Evolutionary conservation across 2,797 vertebrate genomes (phyloP).

Genomic region (Allobates femoralis): DNA sequence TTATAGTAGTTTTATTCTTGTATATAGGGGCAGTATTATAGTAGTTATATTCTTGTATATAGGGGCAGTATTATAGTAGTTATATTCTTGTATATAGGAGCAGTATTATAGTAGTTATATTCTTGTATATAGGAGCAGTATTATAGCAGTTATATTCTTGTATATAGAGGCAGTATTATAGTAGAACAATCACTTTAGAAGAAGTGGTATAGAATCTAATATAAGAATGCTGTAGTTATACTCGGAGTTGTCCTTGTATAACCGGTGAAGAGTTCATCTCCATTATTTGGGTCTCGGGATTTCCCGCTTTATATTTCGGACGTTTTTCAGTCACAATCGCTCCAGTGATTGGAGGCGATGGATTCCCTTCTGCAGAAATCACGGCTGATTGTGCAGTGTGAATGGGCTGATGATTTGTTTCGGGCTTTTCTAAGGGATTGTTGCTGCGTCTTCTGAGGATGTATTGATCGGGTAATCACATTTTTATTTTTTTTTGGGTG

Average conservation of each 20-base stretch:
- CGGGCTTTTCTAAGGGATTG: constrained; percentile 13
- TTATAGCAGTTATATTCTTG: too few species aligned
- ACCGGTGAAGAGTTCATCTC: neutral
- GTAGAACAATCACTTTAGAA: neutral
- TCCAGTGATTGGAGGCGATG: constrained; percentile 12
- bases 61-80: too few species aligned
- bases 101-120: too few species aligned
- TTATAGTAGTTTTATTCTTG: constrained; percentile 15
- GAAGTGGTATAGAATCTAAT: neutral
- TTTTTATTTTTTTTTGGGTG: neutral
- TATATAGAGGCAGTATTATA: too few species aligned
- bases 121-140: too few species aligned
- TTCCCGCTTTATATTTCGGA: constrained; percentile 15
- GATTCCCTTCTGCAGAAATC: constrained; percentile 31
- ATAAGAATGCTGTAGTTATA: constrained; percentile 5
- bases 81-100: too few species aligned
- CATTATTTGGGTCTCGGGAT: constrained; percentile 10
- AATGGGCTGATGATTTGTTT: constrained; percentile 55
- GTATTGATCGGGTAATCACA: constrained; percentile 51
- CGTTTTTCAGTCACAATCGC: neutral
- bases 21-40: neutral
- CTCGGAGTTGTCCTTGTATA: neutral
- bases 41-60: neutral
- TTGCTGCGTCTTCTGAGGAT: constrained; percentile 41
- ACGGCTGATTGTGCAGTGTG: constrained; percentile 27